phyloP scores from a whole-genome alignment of 2,113 vertebrate species.

The Glaucidium brasilianum region DNA sequence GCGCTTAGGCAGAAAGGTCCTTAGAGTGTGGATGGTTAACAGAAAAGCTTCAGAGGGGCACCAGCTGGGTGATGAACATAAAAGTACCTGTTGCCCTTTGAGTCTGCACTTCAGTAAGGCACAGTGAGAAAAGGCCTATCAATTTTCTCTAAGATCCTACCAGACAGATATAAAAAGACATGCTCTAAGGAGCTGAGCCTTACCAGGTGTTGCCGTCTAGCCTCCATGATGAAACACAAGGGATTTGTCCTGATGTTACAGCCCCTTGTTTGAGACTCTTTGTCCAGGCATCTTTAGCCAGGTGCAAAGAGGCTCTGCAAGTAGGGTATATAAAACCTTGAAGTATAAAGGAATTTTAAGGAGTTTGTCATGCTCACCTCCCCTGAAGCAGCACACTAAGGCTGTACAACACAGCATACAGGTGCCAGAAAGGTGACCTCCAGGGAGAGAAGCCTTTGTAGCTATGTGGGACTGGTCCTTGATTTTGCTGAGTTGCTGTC shows the following conservation, averaged over 20 bases:
- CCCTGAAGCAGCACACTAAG: background rate
- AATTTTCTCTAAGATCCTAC: background rate
- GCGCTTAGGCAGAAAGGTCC: background rate
- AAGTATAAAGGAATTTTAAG: background rate
- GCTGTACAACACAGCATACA: fast-evolving
- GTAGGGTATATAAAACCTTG: background rate
- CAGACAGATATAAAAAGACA: background rate
- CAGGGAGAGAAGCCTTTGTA: background rate
- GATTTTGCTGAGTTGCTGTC: background rate
- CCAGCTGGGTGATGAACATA: background rate
- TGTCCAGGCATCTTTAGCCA: background rate
- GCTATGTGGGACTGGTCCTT: background rate
- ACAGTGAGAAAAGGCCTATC: background rate
- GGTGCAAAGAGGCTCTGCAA: background rate
- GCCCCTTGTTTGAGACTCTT: background rate
- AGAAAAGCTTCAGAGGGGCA: background rate
- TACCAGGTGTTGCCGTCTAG: background rate
- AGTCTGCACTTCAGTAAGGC: background rate
- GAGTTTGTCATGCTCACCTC: background rate
- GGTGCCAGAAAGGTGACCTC: background rate
- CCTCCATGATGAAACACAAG: background rate
- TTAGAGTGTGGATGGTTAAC: background rate
- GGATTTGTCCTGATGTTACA: background rate
- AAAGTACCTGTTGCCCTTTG: background rate
- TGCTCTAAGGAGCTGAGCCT: background rate